Conservation (phyloP, 2,113 vertebrate species). For the Ovis canadensis region DNA sequence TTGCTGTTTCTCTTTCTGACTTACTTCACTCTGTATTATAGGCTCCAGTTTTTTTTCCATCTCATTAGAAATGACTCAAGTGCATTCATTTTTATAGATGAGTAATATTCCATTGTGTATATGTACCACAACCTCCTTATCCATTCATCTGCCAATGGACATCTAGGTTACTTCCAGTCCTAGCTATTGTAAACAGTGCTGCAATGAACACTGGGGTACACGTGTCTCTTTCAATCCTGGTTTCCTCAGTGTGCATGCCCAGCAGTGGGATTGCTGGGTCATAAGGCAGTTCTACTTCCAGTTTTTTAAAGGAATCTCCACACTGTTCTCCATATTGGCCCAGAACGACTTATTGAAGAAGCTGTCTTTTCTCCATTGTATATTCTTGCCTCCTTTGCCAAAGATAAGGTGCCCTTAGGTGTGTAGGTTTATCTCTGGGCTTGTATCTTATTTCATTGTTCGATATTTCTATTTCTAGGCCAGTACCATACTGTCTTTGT, state of each 20-base stretch:
- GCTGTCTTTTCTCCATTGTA: not conserved
- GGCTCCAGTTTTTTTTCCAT: not conserved
- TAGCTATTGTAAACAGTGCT: not conserved
- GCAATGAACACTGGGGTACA: not conserved
- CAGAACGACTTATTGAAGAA: not conserved
- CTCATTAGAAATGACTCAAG: not conserved
- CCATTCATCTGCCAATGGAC: not conserved
- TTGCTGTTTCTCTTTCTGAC: not conserved
- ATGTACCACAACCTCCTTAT: not conserved
- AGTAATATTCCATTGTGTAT: not conserved
- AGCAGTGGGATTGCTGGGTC: not conserved
- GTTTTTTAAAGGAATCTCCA: not conserved
- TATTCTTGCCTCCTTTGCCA: not conserved
- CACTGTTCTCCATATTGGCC: not conserved
- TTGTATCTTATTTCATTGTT: not conserved
- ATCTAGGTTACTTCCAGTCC: not conserved
- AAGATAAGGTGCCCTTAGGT: not conserved
- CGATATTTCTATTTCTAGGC: not conserved
- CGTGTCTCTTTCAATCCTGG: not conserved
- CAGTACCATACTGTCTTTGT: not conserved
- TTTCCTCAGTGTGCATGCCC: not conserved
- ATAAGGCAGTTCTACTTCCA: not conserved
- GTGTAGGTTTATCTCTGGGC: not conserved
- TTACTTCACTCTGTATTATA: not conserved
- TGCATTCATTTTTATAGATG: not conserved